Base-by-base conservation (phyloP, 2,113 vertebrate genomes). In the Nansenia antarctica region DNA sequence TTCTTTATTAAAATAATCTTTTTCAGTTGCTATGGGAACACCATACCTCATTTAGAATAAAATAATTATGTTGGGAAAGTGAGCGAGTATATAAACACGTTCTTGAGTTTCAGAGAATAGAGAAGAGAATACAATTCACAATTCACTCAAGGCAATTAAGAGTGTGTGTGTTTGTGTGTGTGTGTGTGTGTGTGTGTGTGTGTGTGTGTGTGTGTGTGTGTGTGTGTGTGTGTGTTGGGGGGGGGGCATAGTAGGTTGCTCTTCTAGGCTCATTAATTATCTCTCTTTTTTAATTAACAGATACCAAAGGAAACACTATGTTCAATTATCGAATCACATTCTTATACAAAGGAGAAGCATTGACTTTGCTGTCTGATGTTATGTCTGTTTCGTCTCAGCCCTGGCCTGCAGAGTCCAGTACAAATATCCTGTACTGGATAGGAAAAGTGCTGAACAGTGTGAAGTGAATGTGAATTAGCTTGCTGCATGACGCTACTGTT, bases 11-110 rank as follows among this genome's bases (percentile, higher is more conserved):
- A 27, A 29, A 30, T 14, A 58, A 58, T 30, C 30, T 58, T 27
- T 58, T 18, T 30, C 54, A 30, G 29, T 58, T 58, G 29, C 54
- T 18, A 58, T 58, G 54, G 54, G 27, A 58, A 58, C 54, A 30
- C 8, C 7, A 30, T 31, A 18, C 22, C 12, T 29, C 12, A 27
- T 42, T 42, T 42, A 42, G 14, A 42, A 18, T 18, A 49, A 20
- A 49, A 49, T 9, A 49, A 6, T 22, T 11, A 42, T 20, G n/a
- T 49, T 49, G 45, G 45, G 20, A 20, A n/a, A 49, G 20, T 49
- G n/a, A 2, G 7, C 7, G n/a, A 8, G 14, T 14, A 49, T 49
- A 14, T 4, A 2, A 9, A 20, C n/a, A 47, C 45, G 20, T 49
- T 49, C 9, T 8, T 20, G 45, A 7, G 45, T 49, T 49, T n/a